Evolutionary conservation across 2,888 invertebrate genomes (phyloP).

Genomic region (Antheraea yamamai): DNA sequence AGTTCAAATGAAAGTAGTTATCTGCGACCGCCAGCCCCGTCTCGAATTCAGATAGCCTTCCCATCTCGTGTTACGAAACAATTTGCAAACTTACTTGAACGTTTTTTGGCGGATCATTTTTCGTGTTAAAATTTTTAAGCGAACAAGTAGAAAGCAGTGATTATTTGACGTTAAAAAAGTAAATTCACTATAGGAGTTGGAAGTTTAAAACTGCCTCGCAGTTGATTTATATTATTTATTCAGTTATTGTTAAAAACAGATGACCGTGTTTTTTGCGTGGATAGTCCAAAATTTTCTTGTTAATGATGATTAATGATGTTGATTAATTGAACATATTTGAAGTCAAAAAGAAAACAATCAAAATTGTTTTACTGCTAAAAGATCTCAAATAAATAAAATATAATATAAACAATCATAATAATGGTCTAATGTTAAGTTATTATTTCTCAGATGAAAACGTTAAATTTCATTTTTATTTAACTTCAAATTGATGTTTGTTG

Average conservation of each 20-base stretch:
- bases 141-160: not conserved
- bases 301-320: too few relatives aligned
- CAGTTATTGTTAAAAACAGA: not conserved
- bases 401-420: too few relatives aligned
- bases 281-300: too few relatives aligned
- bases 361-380: too few relatives aligned
- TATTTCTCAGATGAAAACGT: too few relatives aligned
- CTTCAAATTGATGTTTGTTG: too few relatives aligned
- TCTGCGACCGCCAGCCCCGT: constrained; percentile 19
- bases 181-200: not conserved
- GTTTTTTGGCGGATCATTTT: constrained; percentile 13
- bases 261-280: too few relatives aligned
- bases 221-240: not conserved
- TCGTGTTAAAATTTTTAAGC: constrained; percentile 8
- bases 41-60: constrained; percentile 19
- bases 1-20: constrained; percentile 43
- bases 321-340: too few relatives aligned
- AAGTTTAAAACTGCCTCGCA: not conserved
- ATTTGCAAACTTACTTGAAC: constrained; percentile 18
- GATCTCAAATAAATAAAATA: too few relatives aligned
- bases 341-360: too few relatives aligned
- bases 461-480: too few relatives aligned
- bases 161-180: not conserved
- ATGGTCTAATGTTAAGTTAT: too few relatives aligned
- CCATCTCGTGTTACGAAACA: constrained; percentile 20